Percentiles rank a stretch among this genome's conserved stretches.
Evolutionary conservation across 2,888 invertebrate species (phyloP).

Genomic region (Bruchidius siliquastri): DNA sequence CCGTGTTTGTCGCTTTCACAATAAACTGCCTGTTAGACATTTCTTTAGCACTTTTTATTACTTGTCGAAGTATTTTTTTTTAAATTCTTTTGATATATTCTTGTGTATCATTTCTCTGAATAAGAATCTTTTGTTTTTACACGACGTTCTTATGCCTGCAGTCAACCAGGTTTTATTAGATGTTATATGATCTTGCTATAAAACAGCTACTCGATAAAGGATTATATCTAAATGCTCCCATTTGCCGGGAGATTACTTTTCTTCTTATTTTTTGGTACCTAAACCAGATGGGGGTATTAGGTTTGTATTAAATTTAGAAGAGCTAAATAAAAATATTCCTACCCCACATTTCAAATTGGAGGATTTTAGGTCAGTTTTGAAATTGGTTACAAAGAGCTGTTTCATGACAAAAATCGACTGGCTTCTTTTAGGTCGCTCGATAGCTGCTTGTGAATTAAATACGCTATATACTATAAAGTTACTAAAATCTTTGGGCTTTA

Average conservation of each 20-base stretch:
- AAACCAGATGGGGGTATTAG: not conserved
- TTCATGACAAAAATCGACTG: slow-evolving; percentile 2
- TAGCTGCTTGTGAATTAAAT: no score
- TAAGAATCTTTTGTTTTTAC: no score
- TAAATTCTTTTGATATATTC: no score
- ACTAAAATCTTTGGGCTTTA: no score
- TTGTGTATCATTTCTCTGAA: no score
- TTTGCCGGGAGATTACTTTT: not conserved
- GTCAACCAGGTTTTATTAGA: no score
- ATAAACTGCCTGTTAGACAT: no score
- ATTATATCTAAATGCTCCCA: not conserved
- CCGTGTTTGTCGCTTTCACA: no score
- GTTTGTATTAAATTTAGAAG: slow-evolving; percentile 2
- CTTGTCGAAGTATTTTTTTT: no score
- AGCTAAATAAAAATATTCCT: slow-evolving; percentile 1
- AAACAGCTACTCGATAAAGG: not conserved
- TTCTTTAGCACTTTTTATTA: no score
- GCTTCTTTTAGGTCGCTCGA: not conserved
- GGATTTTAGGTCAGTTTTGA: slow-evolving; percentile 1
- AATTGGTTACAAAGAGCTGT: not conserved
- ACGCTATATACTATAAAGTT: no score
- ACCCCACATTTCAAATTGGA: slow-evolving; percentile 5
- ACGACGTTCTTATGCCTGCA: no score
- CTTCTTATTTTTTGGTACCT: slow-evolving; percentile 6
- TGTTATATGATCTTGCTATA: slow-evolving; percentile 1